Evolutionary conservation across 2,888 invertebrate species (phyloP).

Genomic region (Odontothrips loti): DNA sequence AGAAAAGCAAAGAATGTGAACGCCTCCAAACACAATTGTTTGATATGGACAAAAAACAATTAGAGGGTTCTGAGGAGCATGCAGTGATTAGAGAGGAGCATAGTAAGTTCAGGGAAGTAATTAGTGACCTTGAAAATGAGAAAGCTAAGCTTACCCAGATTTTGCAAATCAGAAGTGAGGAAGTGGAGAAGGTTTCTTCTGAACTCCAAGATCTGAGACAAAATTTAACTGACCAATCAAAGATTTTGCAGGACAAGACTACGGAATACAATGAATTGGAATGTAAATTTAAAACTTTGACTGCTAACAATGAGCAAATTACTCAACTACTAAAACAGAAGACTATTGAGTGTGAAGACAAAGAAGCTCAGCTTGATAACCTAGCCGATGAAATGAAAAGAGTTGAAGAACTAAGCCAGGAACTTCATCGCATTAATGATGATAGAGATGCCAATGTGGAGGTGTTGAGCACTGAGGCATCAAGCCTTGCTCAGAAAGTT

Average conservation of each 20-base stretch:
- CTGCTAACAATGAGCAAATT: not conserved
- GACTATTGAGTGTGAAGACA: conserved; percentile 30
- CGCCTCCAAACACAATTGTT: conserved; percentile 12
- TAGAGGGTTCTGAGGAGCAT: conserved; percentile 37
- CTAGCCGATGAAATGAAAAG: conserved; percentile 34
- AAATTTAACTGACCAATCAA: not conserved
- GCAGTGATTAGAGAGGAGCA: conserved; percentile 16
- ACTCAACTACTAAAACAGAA: not conserved
- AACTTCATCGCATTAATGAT: conserved; percentile 14
- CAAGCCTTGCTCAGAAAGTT: not conserved
- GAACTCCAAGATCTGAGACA: not conserved
- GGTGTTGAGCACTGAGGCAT: conserved; percentile 4
- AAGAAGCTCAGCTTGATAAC: conserved; percentile 31
- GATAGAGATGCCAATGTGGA: conserved; percentile 4
- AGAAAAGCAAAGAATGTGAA: not conserved
- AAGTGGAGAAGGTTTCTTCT: not conserved
- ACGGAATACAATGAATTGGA: conserved; percentile 28
- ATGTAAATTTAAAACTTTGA: not conserved
- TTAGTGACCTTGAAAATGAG: conserved; percentile 27
- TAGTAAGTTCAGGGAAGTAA: conserved; percentile 17
- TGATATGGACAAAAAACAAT: conserved; percentile 37
- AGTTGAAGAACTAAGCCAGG: conserved; percentile 33
- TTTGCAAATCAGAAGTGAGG: not conserved
- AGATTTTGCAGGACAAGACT: conserved; percentile 16
- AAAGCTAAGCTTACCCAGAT: conserved; percentile 18